Conservation (phyloP, 2,113 vertebrate species). For the Esox niger region DNA sequence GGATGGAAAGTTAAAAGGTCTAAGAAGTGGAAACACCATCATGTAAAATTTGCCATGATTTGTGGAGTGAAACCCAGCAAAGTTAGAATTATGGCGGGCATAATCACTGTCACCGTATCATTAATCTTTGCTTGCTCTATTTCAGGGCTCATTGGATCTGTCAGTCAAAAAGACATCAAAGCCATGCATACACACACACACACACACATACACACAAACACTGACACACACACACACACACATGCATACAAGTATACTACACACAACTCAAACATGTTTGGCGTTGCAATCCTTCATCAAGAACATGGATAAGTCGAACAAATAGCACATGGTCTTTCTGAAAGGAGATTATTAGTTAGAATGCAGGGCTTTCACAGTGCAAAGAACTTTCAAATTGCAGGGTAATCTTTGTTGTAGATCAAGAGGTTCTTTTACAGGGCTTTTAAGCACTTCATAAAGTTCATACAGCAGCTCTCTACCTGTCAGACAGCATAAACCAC, state of each 20-base stretch:
- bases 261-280: too few relatives aligned
- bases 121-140: too few relatives aligned
- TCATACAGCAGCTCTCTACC: not conserved
- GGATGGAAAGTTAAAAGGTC: too few relatives aligned
- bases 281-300: not conserved
- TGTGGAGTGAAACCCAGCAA: not conserved
- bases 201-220: not conserved
- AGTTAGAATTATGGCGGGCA: conserved; percentile 12
- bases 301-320: not conserved
- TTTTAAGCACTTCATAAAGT: not conserved
- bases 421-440: not conserved
- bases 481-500: not conserved
- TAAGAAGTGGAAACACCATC: too few relatives aligned
- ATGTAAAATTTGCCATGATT: too few relatives aligned
- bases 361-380: not conserved
- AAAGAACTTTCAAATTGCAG: not conserved
- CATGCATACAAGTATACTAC: not conserved
- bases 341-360: not conserved
- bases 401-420: not conserved
- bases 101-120: too few relatives aligned
- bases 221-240: not conserved
- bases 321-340: too few relatives aligned
- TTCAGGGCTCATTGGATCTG: not conserved
- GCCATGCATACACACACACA: not conserved
- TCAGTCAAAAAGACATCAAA: conserved; percentile 11